Base-by-base conservation (phyloP, 2,113 vertebrate genomes). In the Psephotus haematonotus region DNA sequence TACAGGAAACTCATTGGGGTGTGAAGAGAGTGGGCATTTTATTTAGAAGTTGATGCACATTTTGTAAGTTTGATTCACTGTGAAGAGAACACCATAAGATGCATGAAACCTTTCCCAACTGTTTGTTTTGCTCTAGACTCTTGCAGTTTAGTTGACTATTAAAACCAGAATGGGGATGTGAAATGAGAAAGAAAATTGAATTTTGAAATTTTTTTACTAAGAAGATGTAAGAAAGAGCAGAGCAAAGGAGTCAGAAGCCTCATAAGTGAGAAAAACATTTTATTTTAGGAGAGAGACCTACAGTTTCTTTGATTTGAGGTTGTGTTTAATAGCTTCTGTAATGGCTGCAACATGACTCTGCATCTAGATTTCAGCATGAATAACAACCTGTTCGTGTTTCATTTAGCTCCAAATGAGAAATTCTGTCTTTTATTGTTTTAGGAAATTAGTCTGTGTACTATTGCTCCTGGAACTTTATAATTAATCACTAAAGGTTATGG, bases 351-450 rank as follows among this genome's bases (percentile, higher is more conserved):
- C 98, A 98, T 98, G 98, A 98, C 97, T 98, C 93, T 96, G 98
- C 98, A 98, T 98, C 96, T 97, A 97, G 97, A 98, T 98, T 98
- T 97, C 97, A 93, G 95, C 97, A 97, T 98, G 97, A 98, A 95
- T 97, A 98, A 98, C 97, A 98, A 97, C 96, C 93, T 97, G 90
- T 97, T 98, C 77, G 23, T 97, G 96, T 97, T 98, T 98, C 97
- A 96, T 97, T 98, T 97, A 96, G 93, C 97, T 98, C 86, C 93
- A 98, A 97, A 98, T 98, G 97, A 98, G 97, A 98, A 98, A 98
- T 97, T 98, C 96, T 97, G 94, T 94, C 95, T 98, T 98, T 98
- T 98, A 98, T 98, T 98, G 97, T 98, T 98, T 98, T 98, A 98
- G 97, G 97, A 98, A 98, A 98, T 98, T 97, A 98, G 97, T 97